Evolutionary conservation across 1,140 invertebrate species (phyloP), one percentile per base, ranked within the genome.

Genomic region (Conopomorpha cramerella): DNA sequence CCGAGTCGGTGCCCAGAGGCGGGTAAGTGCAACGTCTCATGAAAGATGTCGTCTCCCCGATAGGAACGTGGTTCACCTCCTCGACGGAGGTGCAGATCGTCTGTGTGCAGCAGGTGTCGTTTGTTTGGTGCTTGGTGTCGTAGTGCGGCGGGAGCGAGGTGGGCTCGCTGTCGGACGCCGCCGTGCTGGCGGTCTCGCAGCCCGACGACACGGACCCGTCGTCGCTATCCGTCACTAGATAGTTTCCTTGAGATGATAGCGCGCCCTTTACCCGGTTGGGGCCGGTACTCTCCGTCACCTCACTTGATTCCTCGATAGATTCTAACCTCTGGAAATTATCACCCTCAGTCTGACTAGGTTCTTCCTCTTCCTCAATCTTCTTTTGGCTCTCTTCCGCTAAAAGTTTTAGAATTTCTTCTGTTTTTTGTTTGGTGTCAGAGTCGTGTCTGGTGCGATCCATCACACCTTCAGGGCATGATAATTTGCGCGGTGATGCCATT

Each of bases 181-280:
- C 85, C 1, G 86, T 89, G 56, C 86, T 88, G n/a, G 86, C 85
- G 2, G 87, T 88, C 58, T 90, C 87, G 61, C 87, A 90, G 30
- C 87, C 88, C 40, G 86, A 88, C 33, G 88, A 89, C 52, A 89
- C 85, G 34, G 82, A 84, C 42, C 87, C 87, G 53, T 89, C 87
- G 63, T 90, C 87, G 55, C 82, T 83, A 41, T 85, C 83, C 41
- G 64, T 64, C 55, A 78, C 67, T 57, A 81, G 61, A 64, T 60
- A 81, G 70, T 78, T 78, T 49, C 66, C 66, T 57, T 70, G 64
- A 40, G 55, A 41, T 42, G 53, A 45, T 10, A 10, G 4, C 19
- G 19, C 19, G 19, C 19, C 19, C n/a, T n/a, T 51, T 10, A 49
- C 45, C 11, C 47, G 41, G 8, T 48, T 45, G 30, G 41, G 38